Evolutionary conservation across 2,113 vertebrate genomes (phyloP).

Genomic region (Corvus hawaiiensis): DNA sequence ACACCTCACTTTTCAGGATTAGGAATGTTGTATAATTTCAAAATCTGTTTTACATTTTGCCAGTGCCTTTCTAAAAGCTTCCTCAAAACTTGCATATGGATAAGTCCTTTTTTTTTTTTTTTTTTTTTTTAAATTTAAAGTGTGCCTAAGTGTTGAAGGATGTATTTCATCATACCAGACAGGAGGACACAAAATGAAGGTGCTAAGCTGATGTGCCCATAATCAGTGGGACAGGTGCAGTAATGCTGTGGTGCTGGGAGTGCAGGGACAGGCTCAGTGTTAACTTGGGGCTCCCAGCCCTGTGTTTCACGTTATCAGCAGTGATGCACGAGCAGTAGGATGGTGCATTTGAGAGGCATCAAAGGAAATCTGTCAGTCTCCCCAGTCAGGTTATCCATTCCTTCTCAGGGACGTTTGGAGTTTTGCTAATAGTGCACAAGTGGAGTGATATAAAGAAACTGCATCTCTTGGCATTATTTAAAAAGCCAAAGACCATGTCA

Average conservation of each 20-base stretch:
- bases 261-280: background rate
- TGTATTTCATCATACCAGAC: rapidly evolving
- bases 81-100: background rate
- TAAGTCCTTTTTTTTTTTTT: background rate
- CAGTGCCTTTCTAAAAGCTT: slow-evolving; percentile 23
- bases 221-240: background rate
- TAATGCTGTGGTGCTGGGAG: background rate
- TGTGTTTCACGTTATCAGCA: background rate
- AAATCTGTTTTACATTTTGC: slow-evolving; percentile 26
- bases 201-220: background rate
- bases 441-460: background rate
- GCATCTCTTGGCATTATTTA: background rate
- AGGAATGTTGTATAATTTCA: background rate
- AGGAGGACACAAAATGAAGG: background rate
- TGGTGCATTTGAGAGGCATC: rapidly evolving
- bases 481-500: background rate
- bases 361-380: background rate
- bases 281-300: background rate
- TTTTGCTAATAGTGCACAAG: background rate
- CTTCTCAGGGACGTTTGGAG: background rate
- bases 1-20: background rate
- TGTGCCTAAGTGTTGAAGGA: background rate
- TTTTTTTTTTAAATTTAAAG: background rate
- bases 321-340: rapidly evolving
- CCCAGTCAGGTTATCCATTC: background rate